Evolutionary conservation across 2,113 vertebrate species (phyloP), one percentile per base, ranked within the genome.

Genomic region (Verasper variegatus): DNA sequence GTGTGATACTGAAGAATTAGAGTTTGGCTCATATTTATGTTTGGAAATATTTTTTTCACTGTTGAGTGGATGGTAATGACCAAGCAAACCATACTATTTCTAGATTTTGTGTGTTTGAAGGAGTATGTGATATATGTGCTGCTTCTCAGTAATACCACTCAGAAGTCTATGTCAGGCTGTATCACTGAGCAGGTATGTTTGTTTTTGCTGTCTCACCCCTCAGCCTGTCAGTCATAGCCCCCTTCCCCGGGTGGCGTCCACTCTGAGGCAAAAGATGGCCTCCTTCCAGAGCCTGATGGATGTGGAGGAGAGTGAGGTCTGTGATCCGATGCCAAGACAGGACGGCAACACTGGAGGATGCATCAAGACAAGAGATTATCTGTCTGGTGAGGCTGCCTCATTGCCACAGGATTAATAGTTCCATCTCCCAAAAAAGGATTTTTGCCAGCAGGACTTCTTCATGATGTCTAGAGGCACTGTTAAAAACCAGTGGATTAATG

Each of bases 181-280:
- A 78, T 81, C 80, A 73, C 74, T 78, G 58, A 87, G 60, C 27
- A 71, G 21, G 81, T 73, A 63, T 74, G 78, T 82, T 76, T 77
- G 45, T 80, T 80, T 76, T 63, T 73, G 59, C 58, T 71, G 58
- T 86, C 62, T 83, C 80, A 75, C 71, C 35, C 68, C 76, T 23
- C 78, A 94, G 93, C 73, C 76, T 66, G 81, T 89, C 71, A 84
- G 73, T 54, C 72, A 68, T 58, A 92, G 90, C 77, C 89, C 92
- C 21, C 82, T 87, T 78, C 89, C 86, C 15, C 85, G 80, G 70
- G 81, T 85, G n/a, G n/a, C 84, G 40, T 91, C 92, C 82, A 88
- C 80, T 3, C 89, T 95, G 75, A 94, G 83, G 81, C 90, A 94
- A 86, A 95, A 95, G 86, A 94, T 95, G 86, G 92, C 91, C 52